These are phyloP conservation scores for Heliconius sara DNA, from an alignment of 2,888 invertebrate species.

Conservation along the genomic window DNA sequence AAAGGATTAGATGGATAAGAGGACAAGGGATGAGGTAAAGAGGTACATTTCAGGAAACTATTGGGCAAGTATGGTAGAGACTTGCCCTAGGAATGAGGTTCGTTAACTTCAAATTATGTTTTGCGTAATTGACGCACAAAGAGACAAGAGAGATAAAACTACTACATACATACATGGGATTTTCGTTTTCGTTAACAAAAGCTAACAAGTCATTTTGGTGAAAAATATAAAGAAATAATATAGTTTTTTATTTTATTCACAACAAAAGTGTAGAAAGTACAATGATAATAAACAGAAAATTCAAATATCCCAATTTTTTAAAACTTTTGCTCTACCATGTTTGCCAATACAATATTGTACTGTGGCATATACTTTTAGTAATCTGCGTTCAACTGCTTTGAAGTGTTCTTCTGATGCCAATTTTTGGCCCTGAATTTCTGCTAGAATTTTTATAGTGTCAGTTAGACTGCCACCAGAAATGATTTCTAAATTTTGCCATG, in stretches of 20 bases:
- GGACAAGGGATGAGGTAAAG: too few relatives aligned
- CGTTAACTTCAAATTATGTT: too few relatives aligned
- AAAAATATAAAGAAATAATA: background rate
- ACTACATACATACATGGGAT: too few relatives aligned
- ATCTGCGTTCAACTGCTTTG: constrained; percentile 89
- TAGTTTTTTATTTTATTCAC: background rate
- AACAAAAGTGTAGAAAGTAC: background rate
- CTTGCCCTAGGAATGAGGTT: too few relatives aligned
- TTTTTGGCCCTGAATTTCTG: constrained; percentile 84
- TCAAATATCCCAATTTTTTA: constrained; percentile 56
- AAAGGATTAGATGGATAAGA: too few relatives aligned
- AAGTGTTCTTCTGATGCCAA: constrained; percentile 89
- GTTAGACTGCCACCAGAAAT: constrained; percentile 89
- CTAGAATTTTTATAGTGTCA: constrained; percentile 73
- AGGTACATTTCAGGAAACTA: too few relatives aligned
- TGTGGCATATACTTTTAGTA: constrained; percentile 89
- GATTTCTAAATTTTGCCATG: constrained; percentile 88
- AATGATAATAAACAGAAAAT: background rate
- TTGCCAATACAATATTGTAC: constrained; percentile 89
- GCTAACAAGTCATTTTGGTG: background rate
- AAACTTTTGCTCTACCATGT: constrained; percentile 80
- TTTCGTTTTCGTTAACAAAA: too few relatives aligned
- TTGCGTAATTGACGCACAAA: too few relatives aligned
- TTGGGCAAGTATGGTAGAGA: too few relatives aligned
- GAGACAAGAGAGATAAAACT: too few relatives aligned